Percentiles rank a stretch among this genome's conserved stretches.
Evolutionary conservation across 2,888 invertebrate genomes (phyloP).

Genomic region (Pristionchus mayeri): DNA sequence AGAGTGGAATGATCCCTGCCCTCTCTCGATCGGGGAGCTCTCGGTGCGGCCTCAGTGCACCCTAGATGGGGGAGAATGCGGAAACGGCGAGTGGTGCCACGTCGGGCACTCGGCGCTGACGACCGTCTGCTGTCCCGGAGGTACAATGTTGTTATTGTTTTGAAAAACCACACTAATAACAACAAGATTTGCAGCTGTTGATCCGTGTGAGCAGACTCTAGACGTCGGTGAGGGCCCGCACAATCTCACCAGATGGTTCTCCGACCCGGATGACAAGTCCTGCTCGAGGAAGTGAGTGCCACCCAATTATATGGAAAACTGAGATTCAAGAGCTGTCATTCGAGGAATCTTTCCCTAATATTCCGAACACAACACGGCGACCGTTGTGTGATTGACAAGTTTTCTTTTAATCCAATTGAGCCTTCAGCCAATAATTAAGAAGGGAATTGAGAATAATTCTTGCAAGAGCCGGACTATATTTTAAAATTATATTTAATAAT

Average conservation of each 20-base stretch:
- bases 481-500: not conserved
- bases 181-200: conserved; percentile 58
- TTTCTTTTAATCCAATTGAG: too few relatives aligned
- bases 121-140: conserved; percentile 72
- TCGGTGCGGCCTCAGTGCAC: conserved; percentile 57
- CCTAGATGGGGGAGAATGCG: conserved; percentile 59
- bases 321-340: too few relatives aligned
- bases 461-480: too few relatives aligned
- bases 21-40: conserved; percentile 57
- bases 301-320: too few relatives aligned
- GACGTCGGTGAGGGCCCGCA: conserved; percentile 69
- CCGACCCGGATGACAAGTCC: conserved; percentile 69
- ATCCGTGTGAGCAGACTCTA: conserved; percentile 70
- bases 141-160: conserved; percentile 48
- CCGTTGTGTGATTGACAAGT: too few relatives aligned
- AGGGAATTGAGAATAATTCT: too few relatives aligned
- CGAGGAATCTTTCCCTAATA: too few relatives aligned
- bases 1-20: conserved; percentile 74
- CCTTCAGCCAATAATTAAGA: too few relatives aligned
- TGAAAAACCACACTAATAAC: not conserved
- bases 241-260: conserved; percentile 73
- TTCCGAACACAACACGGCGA: too few relatives aligned
- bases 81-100: conserved; percentile 73
- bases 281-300: conserved; percentile 63
- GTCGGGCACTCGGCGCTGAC: conserved; percentile 68